phyloP scores from a whole-genome alignment of 53 echinoderm and acorn worm species.

The Holothuria leucospilota region DNA sequence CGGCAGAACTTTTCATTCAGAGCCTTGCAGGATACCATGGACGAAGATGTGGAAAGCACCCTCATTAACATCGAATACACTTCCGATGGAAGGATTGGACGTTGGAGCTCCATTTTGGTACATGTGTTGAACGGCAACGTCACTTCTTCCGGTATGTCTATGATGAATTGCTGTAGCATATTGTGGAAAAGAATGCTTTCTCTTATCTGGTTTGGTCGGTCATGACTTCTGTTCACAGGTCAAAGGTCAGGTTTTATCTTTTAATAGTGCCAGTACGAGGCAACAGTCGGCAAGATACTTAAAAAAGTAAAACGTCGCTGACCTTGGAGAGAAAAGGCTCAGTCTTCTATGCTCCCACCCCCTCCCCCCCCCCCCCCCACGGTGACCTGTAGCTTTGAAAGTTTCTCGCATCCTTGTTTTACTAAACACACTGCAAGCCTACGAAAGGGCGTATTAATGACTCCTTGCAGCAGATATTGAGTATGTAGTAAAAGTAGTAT shows the following conservation, averaged over 20 bases:
- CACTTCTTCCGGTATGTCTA: background rate
- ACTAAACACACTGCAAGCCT: no score
- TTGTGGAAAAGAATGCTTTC: no score
- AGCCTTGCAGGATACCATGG: constrained; percentile 29
- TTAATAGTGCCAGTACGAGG: background rate
- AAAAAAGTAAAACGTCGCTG: background rate
- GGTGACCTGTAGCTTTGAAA: no score
- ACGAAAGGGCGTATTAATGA: no score
- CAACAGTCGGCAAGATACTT: background rate
- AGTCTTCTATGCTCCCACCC: no score
- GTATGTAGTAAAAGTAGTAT: no score
- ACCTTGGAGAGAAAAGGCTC: no score
- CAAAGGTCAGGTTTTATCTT: background rate
- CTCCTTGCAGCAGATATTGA: no score
- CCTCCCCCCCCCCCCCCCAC: no score
- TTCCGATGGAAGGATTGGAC: constrained; percentile 20
- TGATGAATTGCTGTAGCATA: background rate
- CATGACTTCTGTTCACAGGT: background rate
- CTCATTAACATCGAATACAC: constrained; percentile 29
- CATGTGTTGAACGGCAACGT: constrained; percentile 8
- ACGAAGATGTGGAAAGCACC: constrained; percentile 18
- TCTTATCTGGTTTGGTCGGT: no score
- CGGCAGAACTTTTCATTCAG: constrained; percentile 30
- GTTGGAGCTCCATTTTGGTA: constrained; percentile 18
- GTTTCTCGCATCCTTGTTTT: no score